Evolutionary conservation across 2,888 invertebrate genomes (phyloP).

Genomic region (Athrips mouffetella): DNA sequence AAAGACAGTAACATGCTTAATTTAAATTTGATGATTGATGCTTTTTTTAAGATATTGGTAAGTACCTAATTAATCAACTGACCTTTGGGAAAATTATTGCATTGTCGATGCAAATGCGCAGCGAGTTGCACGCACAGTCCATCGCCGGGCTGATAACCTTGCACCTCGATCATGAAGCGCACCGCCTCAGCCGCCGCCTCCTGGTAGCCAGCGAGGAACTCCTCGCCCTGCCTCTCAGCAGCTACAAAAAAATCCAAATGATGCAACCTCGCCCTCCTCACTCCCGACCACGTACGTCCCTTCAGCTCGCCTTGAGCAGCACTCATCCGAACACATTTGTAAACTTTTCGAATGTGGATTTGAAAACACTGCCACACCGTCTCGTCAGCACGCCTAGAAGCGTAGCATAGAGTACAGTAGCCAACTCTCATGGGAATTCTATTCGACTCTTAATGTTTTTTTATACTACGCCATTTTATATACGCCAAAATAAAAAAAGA

Average conservation of each 20-base stretch:
- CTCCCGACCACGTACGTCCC: conserved; percentile 51
- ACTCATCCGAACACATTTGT: conserved; percentile 29
- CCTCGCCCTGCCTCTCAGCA: conserved; percentile 53
- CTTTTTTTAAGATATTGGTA: no score
- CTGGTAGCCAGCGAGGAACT: conserved; percentile 90
- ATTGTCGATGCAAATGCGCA: conserved; percentile 90
- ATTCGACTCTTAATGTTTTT: no score
- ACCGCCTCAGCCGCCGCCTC: conserved; percentile 94
- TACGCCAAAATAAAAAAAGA: no score
- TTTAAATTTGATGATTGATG: no score
- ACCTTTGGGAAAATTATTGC: conserved; percentile 81
- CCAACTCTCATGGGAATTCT: no score
- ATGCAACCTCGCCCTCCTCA: conserved; percentile 51
- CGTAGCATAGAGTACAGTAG: no score
- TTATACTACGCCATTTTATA: no score
- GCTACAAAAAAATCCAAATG: conserved; percentile 61
- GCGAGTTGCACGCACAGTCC: conserved; percentile 88
- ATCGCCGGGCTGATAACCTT: conserved; percentile 88
- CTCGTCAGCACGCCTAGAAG: neutral
- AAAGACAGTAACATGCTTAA: no score
- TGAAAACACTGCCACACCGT: neutral
- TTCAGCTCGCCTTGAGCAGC: conserved; percentile 33
- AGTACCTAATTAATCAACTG: no score
- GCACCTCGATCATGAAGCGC: conserved; percentile 91
- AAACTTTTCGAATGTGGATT: conserved; percentile 21